Percentiles rank a stretch among this genome's conserved stretches.
phyloP scores from a whole-genome alignment of 2,113 vertebrate genomes.

The Amazona vittata region DNA sequence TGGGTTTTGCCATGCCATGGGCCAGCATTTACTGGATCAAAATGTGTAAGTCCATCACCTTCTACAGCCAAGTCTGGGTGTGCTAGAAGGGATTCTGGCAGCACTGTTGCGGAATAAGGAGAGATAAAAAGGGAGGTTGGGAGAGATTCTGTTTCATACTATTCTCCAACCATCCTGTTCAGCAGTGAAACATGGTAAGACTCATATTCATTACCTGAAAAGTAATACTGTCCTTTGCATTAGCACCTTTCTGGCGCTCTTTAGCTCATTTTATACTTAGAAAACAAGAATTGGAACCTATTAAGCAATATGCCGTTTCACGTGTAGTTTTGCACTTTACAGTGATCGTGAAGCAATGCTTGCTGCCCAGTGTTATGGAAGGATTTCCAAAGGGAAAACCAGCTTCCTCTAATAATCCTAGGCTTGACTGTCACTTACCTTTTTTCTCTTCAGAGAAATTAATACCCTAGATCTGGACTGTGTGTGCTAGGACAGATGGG shows the following conservation, averaged over 20 bases:
- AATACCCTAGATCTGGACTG: neutral
- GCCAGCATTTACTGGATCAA: neutral
- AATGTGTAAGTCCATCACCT: neutral
- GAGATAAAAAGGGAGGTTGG: neutral
- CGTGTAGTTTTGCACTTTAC: neutral
- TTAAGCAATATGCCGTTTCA: neutral
- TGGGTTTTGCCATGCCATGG: neutral
- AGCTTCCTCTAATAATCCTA: neutral
- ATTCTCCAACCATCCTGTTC: neutral
- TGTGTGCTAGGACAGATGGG: fast-evolving
- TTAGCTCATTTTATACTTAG: neutral
- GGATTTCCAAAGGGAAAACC: neutral
- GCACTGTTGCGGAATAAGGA: neutral
- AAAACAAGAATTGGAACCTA: neutral
- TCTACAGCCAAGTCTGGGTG: neutral
- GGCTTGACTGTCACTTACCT: neutral
- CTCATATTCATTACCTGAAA: neutral
- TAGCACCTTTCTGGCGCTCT: neutral
- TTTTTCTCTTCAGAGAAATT: neutral
- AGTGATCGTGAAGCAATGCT: neutral
- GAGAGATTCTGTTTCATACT: neutral
- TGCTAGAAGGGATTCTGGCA: neutral
- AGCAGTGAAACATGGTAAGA: neutral
- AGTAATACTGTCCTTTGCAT: neutral
- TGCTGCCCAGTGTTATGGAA: neutral